These are phyloP conservation scores for Hyles lineata DNA, from an alignment of 2,888 invertebrate genomes.

Conservation along the genomic window DNA sequence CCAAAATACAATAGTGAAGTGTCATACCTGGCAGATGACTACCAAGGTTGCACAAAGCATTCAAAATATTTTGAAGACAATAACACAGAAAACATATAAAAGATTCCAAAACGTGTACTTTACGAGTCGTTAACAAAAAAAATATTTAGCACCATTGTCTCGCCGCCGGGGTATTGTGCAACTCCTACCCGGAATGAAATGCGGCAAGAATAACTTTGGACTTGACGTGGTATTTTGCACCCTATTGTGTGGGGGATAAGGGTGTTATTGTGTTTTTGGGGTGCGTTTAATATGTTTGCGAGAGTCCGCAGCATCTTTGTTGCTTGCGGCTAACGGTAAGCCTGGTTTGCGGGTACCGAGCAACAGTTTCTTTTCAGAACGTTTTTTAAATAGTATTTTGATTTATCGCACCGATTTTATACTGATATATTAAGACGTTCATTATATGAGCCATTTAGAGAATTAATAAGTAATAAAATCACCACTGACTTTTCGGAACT, in stretches of 20 bases:
- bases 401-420: not conserved
- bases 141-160: slow-evolving; percentile 59
- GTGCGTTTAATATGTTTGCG: slow-evolving; percentile 32
- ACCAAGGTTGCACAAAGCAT: not conserved
- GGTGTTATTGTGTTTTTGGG: slow-evolving; percentile 9
- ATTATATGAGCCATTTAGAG: too few relatives aligned
- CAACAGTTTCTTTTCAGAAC: not conserved
- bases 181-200: slow-evolving; percentile 54
- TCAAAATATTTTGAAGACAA: not conserved
- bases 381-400: not conserved
- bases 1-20: not conserved
- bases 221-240: slow-evolving; percentile 33
- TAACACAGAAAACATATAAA: slow-evolving; percentile 4
- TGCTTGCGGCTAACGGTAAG: slow-evolving; percentile 71
- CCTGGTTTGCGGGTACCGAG: slow-evolving; percentile 57
- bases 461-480: too few relatives aligned
- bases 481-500: too few relatives aligned
- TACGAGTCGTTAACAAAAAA: slow-evolving; percentile 34
- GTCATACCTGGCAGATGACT: not conserved
- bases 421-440: too few relatives aligned
- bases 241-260: slow-evolving; percentile 36
- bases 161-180: slow-evolving; percentile 42
- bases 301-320: slow-evolving; percentile 68
- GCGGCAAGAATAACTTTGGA: slow-evolving; percentile 29
- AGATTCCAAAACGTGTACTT: slow-evolving; percentile 15